Evolutionary conservation across 2,888 invertebrate species (phyloP).

Genomic region (Scrobipalpa atriplicella): DNA sequence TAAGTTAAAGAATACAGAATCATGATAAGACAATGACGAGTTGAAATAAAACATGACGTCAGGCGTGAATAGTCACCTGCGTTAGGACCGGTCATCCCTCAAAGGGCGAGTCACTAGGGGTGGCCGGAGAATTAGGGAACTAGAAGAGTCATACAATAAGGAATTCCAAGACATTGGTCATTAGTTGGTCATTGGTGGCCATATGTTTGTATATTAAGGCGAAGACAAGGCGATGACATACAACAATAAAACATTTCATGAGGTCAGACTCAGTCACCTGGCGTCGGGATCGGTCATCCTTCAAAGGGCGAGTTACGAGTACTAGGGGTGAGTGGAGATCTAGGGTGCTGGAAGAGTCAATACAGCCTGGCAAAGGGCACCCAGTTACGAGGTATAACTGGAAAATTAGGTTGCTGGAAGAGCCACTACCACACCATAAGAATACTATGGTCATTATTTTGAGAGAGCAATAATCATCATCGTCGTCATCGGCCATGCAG

Average conservation of each 20-base stretch:
- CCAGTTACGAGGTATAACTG: too few relatives aligned
- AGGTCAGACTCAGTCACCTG: conserved; percentile 38
- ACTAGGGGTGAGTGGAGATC: conserved; percentile 27
- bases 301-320: conserved; percentile 38
- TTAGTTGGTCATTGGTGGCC: background rate
- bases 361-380: too few relatives aligned
- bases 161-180: background rate
- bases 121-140: conserved; percentile 22
- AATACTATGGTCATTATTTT: too few relatives aligned
- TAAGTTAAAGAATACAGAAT: background rate
- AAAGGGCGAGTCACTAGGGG: conserved; percentile 35
- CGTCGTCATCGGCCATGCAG: too few relatives aligned
- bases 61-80: conserved; percentile 38
- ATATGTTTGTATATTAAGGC: too few relatives aligned
- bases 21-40: conserved; percentile 16
- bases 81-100: conserved; percentile 42
- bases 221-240: conserved; percentile 21
- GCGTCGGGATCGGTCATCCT: conserved; percentile 41
- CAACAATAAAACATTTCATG: conserved; percentile 39
- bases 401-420: too few relatives aligned
- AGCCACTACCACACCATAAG: too few relatives aligned
- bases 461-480: too few relatives aligned
- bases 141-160: conserved; percentile 21
- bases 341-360: conserved; percentile 23
- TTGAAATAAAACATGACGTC: conserved; percentile 38